Conservation (phyloP, 2,113 vertebrate genomes). For the Melanostigma gelatinosum region DNA sequence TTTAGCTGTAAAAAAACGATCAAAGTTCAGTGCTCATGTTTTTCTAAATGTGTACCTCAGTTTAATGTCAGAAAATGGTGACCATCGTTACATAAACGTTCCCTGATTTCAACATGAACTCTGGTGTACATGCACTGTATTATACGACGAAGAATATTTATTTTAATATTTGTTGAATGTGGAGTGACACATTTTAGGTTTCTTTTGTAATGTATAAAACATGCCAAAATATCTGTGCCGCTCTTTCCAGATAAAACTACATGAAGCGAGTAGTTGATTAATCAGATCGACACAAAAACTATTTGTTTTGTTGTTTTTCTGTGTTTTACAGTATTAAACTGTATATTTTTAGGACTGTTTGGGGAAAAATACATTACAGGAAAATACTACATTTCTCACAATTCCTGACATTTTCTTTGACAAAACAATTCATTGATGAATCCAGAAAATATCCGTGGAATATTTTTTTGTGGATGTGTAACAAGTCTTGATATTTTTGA, state of each 20-base stretch:
- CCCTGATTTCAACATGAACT: not conserved
- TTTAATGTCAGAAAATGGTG: slow-evolving; percentile 2
- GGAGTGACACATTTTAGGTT: not conserved
- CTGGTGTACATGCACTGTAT: slow-evolving; percentile 13
- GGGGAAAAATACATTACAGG: not conserved
- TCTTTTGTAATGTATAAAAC: not conserved
- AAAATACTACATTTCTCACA: not conserved
- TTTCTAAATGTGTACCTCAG: not conserved
- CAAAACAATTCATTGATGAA: not conserved
- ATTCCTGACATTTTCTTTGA: not conserved
- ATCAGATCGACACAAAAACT: not conserved
- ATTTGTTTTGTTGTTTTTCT: not conserved
- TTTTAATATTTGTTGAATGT: not conserved
- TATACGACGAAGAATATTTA: not conserved
- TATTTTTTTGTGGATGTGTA: not conserved
- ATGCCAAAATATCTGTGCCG: not conserved
- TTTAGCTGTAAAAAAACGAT: not conserved
- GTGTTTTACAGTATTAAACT: not conserved
- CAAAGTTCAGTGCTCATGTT: slow-evolving; percentile 10
- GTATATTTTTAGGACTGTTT: not conserved
- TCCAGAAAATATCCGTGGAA: not conserved
- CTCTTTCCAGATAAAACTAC: not conserved
- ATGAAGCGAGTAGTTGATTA: not conserved
- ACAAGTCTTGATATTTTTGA: slow-evolving; percentile 7
- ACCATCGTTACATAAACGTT: not conserved